phyloP scores from a whole-genome alignment of 2,888 invertebrate genomes.

The Mythimna albipuncta region DNA sequence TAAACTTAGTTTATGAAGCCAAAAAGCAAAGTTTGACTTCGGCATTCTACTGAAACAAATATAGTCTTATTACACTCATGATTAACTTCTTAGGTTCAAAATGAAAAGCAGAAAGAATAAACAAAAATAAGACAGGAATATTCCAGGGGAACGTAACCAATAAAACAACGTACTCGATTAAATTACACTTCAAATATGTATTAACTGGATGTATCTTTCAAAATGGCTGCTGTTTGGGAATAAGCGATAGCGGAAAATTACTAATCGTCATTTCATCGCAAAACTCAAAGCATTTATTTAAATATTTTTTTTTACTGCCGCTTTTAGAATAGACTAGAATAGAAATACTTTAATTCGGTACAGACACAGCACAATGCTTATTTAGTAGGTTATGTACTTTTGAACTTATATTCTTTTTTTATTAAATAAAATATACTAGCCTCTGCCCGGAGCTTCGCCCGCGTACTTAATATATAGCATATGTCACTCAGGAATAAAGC shows the following conservation, averaged over 20 bases:
- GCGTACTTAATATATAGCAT: too few species aligned
- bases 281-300: too few species aligned
- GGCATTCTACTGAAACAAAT: constrained; percentile 28
- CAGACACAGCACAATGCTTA: too few species aligned
- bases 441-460: too few species aligned
- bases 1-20: constrained; percentile 30
- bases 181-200: constrained; percentile 57
- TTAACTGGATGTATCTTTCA: constrained; percentile 38
- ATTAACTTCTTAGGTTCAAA: constrained; percentile 38
- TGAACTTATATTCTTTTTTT: too few species aligned
- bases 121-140: constrained; percentile 13
- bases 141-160: constrained; percentile 52
- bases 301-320: too few species aligned
- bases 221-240: constrained; percentile 1
- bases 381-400: too few species aligned
- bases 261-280: too few species aligned
- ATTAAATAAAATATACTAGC: too few species aligned
- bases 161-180: constrained; percentile 64
- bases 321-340: too few species aligned
- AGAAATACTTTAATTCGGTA: too few species aligned
- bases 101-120: constrained; percentile 17
- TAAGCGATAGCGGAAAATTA: constrained; percentile 46
- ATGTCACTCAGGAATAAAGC: too few species aligned
- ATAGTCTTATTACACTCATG: constrained; percentile 37
- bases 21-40: constrained; percentile 45